Conservation (phyloP, 1,140 invertebrate species). For the Conus ventricosus region DNA sequence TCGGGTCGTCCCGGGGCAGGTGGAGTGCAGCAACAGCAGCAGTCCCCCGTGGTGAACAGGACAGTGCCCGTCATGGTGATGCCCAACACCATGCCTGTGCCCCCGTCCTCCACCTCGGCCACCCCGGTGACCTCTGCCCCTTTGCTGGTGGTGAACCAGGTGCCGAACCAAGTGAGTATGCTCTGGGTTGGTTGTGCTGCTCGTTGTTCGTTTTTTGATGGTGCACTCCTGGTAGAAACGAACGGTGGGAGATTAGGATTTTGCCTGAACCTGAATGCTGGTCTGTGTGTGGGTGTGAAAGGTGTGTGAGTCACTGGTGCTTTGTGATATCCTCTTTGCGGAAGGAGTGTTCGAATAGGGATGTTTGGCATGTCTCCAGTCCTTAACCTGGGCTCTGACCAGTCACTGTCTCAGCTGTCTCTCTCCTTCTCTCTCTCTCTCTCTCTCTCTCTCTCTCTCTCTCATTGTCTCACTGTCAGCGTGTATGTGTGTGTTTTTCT, state of each 20-base stretch:
- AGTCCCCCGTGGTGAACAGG: not conserved
- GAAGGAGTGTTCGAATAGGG: no score
- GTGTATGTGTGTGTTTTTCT: no score
- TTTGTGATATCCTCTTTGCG: no score
- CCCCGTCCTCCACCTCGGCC: not conserved
- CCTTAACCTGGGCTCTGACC: no score
- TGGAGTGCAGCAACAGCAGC: not conserved
- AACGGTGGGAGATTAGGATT: not conserved
- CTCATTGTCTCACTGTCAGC: no score
- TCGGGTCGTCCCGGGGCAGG: not conserved
- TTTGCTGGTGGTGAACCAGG: not conserved
- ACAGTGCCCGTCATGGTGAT: slow-evolving; percentile 21
- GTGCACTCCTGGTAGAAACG: not conserved
- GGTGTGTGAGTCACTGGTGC: no score
- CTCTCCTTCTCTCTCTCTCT: no score
- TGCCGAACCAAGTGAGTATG: not conserved
- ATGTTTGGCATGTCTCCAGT: no score
- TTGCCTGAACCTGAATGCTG: not conserved
- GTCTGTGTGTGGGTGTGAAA: not conserved
- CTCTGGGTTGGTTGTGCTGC: not conserved
- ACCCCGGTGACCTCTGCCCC: not conserved
- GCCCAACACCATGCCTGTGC: not conserved
- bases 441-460: no score
- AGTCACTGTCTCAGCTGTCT: no score
- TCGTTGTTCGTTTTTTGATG: not conserved